phyloP scores from a whole-genome alignment of 2,888 invertebrate genomes.

The Melangyna quadrimaculata region DNA sequence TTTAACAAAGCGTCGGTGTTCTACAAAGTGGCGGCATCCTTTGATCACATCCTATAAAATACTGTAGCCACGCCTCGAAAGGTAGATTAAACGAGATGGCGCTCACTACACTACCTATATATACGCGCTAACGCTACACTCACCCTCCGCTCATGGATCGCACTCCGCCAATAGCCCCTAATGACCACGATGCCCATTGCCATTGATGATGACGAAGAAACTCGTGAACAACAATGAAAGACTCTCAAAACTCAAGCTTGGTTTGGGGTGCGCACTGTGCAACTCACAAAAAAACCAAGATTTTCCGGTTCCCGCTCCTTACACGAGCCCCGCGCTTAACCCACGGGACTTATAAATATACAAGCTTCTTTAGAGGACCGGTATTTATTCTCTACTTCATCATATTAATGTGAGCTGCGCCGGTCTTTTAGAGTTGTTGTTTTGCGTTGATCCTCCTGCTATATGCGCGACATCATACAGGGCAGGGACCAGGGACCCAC shows the following conservation, averaged over 20 bases:
- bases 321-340: not conserved
- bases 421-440: constrained; percentile 42
- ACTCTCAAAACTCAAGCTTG: constrained; percentile 45
- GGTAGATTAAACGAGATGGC: constrained; percentile 81
- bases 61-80: constrained; percentile 78
- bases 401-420: constrained; percentile 61
- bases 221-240: not conserved
- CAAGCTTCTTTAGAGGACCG: constrained; percentile 52
- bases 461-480: not conserved
- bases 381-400: constrained; percentile 71
- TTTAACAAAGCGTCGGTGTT: constrained; percentile 74
- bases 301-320: constrained; percentile 53
- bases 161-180: constrained; percentile 74
- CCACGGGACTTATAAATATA: constrained; percentile 16
- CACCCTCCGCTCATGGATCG: constrained; percentile 73
- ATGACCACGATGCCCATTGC: constrained; percentile 72
- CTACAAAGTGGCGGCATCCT: constrained; percentile 80
- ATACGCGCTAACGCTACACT: constrained; percentile 44
- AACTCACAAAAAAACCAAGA: constrained; percentile 15
- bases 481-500: not conserved
- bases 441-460: constrained; percentile 16
- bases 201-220: constrained; percentile 50
- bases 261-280: constrained; percentile 1
- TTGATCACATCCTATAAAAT: constrained; percentile 81
- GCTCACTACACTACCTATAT: no score